phyloP scores from a whole-genome alignment of 2,888 invertebrate species.

The Acleris holmiana region DNA sequence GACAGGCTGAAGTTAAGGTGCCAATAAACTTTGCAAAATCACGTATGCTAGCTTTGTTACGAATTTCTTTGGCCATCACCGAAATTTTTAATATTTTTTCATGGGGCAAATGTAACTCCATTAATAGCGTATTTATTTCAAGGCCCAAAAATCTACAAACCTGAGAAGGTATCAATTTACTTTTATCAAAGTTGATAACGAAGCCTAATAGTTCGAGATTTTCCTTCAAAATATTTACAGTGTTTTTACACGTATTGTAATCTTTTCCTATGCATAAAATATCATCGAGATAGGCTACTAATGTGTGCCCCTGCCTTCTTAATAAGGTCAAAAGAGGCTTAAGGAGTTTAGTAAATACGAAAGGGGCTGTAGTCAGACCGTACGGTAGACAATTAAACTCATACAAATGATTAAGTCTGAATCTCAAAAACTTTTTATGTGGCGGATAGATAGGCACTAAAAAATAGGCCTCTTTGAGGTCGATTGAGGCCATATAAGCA shows the following conservation, averaged over 20 bases:
- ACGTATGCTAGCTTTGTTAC: too few relatives aligned
- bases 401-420: constrained; percentile 6
- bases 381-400: constrained; percentile 19
- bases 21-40: too few relatives aligned
- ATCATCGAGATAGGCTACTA: constrained; percentile 10
- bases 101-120: too few relatives aligned
- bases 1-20: too few relatives aligned
- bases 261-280: constrained; percentile 10
- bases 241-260: constrained; percentile 2
- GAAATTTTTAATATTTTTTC: too few relatives aligned
- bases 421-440: constrained; percentile 15
- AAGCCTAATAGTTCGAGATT: constrained; percentile 4
- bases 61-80: too few relatives aligned
- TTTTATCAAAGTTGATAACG: constrained; percentile 6
- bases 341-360: constrained; percentile 19
- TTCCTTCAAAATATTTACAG: constrained; percentile 2
- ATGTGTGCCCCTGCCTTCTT: constrained; percentile 12
- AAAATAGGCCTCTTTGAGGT: neutral
- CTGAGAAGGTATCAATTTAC: constrained; percentile 4
- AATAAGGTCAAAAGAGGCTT: constrained; percentile 1
- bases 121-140: constrained; percentile 1
- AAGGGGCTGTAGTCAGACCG: constrained; percentile 7
- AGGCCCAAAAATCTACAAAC: constrained; percentile 8
- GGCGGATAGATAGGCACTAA: constrained; percentile 9
- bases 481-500: constrained; percentile 10